Conservation (phyloP, 2,797 vertebrate genomes). For the Enteromius treurensis region DNA sequence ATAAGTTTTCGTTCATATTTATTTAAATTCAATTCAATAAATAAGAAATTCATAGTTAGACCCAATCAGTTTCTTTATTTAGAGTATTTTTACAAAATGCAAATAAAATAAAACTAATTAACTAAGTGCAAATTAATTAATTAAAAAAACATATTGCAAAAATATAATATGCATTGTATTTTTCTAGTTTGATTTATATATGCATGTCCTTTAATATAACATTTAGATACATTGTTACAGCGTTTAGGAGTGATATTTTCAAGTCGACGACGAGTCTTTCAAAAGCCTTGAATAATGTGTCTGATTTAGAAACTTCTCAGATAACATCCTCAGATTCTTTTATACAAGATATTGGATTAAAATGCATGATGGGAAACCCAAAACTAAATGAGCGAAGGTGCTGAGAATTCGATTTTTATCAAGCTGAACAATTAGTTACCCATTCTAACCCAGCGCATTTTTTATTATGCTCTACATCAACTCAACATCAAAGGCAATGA, state of each 20-base stretch:
- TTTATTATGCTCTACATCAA: background rate
- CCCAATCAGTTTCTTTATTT: background rate
- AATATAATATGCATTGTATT: too few species aligned
- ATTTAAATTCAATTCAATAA: background rate
- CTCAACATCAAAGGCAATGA: background rate
- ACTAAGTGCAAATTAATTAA: background rate
- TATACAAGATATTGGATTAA: conserved; percentile 1
- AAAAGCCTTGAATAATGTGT: background rate
- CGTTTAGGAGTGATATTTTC: background rate
- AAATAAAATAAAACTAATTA: background rate
- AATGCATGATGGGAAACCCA: background rate
- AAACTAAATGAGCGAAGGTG: background rate
- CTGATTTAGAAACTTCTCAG: background rate
- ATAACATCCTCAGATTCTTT: background rate
- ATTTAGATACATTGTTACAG: background rate
- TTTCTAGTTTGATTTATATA: too few species aligned
- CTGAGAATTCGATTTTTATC: background rate
- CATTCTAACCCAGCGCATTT: background rate
- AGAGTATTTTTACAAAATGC: too few species aligned
- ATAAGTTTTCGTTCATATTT: background rate
- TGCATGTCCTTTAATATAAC: too few species aligned
- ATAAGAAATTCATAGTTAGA: background rate
- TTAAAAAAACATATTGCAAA: background rate
- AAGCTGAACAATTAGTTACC: background rate
- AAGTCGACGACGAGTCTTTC: background rate